Conservation (phyloP, 2,888 invertebrate genomes). For the Bibio marci region DNA sequence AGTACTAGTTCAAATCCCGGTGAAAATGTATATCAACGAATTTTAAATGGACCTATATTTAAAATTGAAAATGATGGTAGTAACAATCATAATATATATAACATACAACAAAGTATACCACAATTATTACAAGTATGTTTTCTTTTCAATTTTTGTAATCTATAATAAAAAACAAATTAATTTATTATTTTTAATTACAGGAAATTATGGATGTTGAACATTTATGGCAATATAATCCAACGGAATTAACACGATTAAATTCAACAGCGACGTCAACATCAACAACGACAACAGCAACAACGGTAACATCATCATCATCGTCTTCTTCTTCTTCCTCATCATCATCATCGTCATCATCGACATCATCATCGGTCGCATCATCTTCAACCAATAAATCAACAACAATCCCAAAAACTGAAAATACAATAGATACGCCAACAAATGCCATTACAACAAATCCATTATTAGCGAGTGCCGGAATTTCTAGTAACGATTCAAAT, state of each 20-base stretch:
- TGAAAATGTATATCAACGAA: constrained; percentile 14
- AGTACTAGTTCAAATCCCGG: constrained; percentile 13
- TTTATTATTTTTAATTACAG: constrained; percentile 29
- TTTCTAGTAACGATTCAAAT: constrained; percentile 42
- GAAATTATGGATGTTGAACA: constrained; percentile 95
- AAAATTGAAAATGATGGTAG: neutral
- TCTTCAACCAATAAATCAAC: constrained; percentile 3
- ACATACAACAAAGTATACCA: constrained; percentile 35
- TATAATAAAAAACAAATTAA: neutral
- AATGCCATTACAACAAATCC: constrained; percentile 33
- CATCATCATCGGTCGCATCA: constrained; percentile 1
- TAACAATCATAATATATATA: too few relatives aligned
- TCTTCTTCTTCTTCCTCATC: constrained; percentile 8
- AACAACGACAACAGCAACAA: constrained; percentile 8
- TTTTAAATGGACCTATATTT: neutral
- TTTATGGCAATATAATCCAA: constrained; percentile 85
- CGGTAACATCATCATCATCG: constrained; percentile 13
- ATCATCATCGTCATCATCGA: constrained; percentile 4
- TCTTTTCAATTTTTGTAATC: neutral
- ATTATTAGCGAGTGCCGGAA: constrained; percentile 35
- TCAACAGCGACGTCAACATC: constrained; percentile 24
- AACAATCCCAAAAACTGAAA: too few relatives aligned
- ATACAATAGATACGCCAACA: constrained; percentile 8
- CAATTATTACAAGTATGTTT: constrained; percentile 45
- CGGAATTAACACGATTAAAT: constrained; percentile 51